These are phyloP conservation scores for Noctua janthe DNA, from an alignment of 2,888 invertebrate species.

Conservation along the genomic window DNA sequence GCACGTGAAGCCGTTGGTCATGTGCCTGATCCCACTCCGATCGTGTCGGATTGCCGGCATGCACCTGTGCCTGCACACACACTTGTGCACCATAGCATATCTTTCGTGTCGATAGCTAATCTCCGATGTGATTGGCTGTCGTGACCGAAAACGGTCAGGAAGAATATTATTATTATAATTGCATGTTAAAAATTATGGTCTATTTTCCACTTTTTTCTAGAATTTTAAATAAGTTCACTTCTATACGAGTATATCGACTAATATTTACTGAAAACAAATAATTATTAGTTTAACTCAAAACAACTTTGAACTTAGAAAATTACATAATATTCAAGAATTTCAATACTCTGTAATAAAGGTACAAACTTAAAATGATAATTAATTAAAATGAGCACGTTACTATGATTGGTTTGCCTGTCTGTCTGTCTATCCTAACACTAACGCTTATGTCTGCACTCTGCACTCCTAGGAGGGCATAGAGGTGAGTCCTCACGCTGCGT, in stretches of 20 bases:
- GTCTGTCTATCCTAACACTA: constrained; percentile 84
- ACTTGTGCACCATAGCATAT: not conserved
- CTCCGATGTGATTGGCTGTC: not conserved
- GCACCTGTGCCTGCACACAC: not conserved
- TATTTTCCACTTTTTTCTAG: not conserved
- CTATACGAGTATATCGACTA: not conserved
- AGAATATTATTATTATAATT: not conserved
- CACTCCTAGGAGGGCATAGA: constrained; percentile 89
- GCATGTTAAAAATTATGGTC: not conserved
- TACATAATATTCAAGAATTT: not conserved
- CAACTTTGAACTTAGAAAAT: not conserved
- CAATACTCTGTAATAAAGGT: not conserved
- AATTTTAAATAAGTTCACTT: not conserved
- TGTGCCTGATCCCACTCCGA: not conserved
- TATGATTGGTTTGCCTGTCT: constrained; percentile 84
- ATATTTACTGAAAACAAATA: not conserved
- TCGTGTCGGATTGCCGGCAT: not conserved
- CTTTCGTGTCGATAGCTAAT: not conserved
- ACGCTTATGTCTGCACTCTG: constrained; percentile 85
- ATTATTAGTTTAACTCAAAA: not conserved
- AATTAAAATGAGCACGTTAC: constrained; percentile 74
- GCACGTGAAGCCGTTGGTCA: not conserved
- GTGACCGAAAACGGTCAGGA: not conserved
- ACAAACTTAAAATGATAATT: constrained; percentile 15
- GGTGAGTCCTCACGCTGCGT: constrained; percentile 81